phyloP scores from a whole-genome alignment of 2,797 vertebrate genomes.

The Syndactyla subalaris region DNA sequence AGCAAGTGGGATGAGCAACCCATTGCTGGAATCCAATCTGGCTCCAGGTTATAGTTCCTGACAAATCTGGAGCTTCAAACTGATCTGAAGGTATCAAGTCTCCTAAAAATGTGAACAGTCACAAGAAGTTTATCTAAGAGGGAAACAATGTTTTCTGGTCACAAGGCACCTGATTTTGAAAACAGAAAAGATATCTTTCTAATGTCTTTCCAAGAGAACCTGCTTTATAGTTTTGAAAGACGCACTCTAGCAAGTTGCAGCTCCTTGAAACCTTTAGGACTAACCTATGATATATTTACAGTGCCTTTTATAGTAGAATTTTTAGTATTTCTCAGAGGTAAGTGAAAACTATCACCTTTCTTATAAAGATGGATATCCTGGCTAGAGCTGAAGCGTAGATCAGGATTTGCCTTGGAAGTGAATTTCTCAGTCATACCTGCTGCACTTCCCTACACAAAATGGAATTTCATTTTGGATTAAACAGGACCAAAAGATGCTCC shows the following conservation, averaged over 20 bases:
- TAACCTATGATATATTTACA: background rate
- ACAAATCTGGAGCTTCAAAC: background rate
- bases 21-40: background rate
- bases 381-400: background rate
- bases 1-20: background rate
- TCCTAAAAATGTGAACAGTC: background rate
- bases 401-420: background rate
- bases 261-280: background rate
- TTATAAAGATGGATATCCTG: background rate
- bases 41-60: background rate
- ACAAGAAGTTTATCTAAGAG: background rate
- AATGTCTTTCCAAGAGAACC: background rate
- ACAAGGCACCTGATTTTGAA: background rate
- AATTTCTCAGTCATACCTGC: background rate
- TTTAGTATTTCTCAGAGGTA: background rate
- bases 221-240: background rate
- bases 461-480: background rate
- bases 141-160: background rate
- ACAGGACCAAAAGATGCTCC: background rate
- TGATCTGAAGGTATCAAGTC: background rate
- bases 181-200: background rate
- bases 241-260: background rate
- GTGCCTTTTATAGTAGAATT: background rate
- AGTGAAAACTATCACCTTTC: background rate
- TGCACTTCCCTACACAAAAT: background rate